Conservation (phyloP, 2,888 invertebrate species). For the Pachydiplax longipennis region DNA sequence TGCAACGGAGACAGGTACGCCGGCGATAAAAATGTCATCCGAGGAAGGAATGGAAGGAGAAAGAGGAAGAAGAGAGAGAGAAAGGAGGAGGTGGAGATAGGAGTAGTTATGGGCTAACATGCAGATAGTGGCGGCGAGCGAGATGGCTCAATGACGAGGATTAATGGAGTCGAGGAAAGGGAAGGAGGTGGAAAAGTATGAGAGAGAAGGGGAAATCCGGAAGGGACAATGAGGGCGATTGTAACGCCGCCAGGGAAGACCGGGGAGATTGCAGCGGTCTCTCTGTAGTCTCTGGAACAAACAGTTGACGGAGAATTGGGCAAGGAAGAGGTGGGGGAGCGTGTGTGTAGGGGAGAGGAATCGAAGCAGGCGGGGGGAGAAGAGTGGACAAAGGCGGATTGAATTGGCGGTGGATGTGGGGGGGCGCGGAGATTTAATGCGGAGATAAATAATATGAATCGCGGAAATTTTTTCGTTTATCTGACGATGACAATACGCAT, state of each 20-base stretch:
- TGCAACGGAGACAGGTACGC: neutral
- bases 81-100: neutral
- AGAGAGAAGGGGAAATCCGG: neutral
- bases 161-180: neutral
- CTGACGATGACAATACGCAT: neutral
- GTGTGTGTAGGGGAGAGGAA: neutral
- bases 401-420: neutral
- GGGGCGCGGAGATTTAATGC: neutral
- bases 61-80: neutral
- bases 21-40: neutral
- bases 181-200: neutral
- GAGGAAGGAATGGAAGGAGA: neutral
- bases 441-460: neutral
- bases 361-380: neutral
- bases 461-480: neutral
- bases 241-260: neutral
- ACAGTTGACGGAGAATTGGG: slow-evolving; percentile 30
- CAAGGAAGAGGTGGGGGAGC: neutral
- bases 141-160: slow-evolving; percentile 44
- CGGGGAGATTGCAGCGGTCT: neutral
- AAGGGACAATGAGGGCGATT: neutral
- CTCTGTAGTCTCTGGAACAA: slow-evolving; percentile 3
- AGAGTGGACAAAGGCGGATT: neutral
- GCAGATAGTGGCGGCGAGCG: slow-evolving; percentile 31
- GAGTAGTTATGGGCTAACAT: slow-evolving; percentile 7